These are phyloP conservation scores for Varanus komodoensis DNA, from an alignment of 2,113 vertebrate species.

Conservation along the genomic window DNA sequence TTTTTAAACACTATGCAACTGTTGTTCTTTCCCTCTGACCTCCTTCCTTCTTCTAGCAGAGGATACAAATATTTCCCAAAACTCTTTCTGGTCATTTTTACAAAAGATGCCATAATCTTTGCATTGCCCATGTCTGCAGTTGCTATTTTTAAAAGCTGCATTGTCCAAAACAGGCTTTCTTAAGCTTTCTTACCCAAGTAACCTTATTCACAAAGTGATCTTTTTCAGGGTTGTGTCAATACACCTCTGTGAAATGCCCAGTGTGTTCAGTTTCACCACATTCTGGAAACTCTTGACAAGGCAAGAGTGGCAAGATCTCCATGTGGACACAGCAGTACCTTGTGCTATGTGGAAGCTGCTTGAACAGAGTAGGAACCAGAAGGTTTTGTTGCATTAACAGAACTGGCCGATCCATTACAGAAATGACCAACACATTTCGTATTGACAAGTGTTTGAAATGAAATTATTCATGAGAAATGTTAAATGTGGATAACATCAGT, in stretches of 20 bases:
- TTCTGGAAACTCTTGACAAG: neutral
- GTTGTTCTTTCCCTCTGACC: neutral
- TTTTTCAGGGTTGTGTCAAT: neutral
- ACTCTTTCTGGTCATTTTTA: constrained; percentile 9
- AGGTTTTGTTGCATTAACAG: constrained; percentile 66
- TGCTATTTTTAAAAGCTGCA: neutral
- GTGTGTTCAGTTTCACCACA: neutral
- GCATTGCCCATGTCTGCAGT: constrained; percentile 1
- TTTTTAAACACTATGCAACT: constrained; percentile 28
- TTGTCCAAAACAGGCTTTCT: neutral
- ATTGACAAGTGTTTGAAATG: neutral
- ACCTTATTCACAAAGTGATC: neutral
- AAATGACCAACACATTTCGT: neutral
- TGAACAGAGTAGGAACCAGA: neutral
- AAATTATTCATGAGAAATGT: neutral
- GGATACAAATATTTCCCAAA: neutral
- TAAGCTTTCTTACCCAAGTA: neutral
- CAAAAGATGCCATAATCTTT: neutral
- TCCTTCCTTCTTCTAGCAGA: neutral
- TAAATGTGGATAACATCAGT: neutral
- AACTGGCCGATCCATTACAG: constrained; percentile 73
- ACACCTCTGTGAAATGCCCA: neutral
- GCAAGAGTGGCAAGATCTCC: too few relatives aligned
- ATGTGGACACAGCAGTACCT: neutral
- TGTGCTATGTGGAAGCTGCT: neutral